phyloP scores from a whole-genome alignment of 1,140 invertebrate genomes.

The Zaprionus taronus region DNA sequence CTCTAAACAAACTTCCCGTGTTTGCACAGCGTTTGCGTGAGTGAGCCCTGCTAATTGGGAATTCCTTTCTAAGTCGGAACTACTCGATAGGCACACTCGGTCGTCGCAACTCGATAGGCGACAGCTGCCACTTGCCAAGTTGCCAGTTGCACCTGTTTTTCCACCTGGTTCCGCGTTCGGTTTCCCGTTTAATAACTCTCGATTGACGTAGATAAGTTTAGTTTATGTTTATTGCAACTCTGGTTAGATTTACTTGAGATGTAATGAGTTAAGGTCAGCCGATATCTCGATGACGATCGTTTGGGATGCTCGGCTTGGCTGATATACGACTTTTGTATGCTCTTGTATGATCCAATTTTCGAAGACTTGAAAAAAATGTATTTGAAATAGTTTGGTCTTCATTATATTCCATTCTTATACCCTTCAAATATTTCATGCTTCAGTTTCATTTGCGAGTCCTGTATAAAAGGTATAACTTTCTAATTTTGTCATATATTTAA shows the following conservation, averaged over 20 bases:
- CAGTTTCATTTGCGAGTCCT: too few relatives aligned
- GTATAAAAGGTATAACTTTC: too few relatives aligned
- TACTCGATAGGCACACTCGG: conserved; percentile 15
- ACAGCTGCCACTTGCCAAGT: background rate
- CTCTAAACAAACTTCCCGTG: conserved; percentile 65
- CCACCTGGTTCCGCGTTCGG: background rate
- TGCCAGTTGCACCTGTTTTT: background rate
- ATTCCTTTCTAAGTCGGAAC: conserved; percentile 43
- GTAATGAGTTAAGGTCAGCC: background rate
- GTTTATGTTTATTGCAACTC: background rate
- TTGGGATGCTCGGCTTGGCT: background rate
- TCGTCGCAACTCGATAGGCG: background rate
- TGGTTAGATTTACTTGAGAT: background rate
- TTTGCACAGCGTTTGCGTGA: conserved; percentile 51
- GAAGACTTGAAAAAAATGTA: too few relatives aligned
- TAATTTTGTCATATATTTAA: too few relatives aligned
- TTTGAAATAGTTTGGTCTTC: too few relatives aligned
- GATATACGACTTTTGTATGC: background rate
- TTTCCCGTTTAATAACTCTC: conserved; percentile 1
- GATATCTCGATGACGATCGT: background rate
- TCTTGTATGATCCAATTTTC: background rate
- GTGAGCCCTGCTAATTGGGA: conserved; percentile 61
- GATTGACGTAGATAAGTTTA: background rate
- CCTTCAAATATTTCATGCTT: too few relatives aligned
- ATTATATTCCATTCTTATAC: too few relatives aligned